Conservation (phyloP, 37 sponge, comb jelly and placozoan species). For the Cliona cf. orientalis region DNA sequence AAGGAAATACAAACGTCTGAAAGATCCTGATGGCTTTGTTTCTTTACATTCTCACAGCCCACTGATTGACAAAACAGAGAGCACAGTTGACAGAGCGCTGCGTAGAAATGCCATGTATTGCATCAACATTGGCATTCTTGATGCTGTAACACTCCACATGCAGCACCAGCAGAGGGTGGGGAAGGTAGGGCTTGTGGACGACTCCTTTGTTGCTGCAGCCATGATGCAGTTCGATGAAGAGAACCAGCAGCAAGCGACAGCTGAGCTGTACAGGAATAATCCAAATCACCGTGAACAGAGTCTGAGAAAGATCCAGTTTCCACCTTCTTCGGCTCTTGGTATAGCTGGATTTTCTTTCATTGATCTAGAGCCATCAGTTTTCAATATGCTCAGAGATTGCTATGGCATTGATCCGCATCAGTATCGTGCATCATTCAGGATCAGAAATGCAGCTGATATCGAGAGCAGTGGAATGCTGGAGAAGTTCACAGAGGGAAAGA, state of each 20-base stretch:
- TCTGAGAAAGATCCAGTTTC: conserved; percentile 46
- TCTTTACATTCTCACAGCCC: neutral
- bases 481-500: conserved; percentile 94
- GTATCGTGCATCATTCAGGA: conserved; percentile 76
- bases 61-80: conserved; percentile 21
- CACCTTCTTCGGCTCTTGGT: conserved; percentile 27
- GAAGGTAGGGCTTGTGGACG: conserved; percentile 39
- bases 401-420: conserved; percentile 39
- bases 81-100: conserved; percentile 63
- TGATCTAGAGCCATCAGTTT: conserved; percentile 78
- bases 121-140: conserved; percentile 82
- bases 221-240: conserved; percentile 60
- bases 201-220: conserved; percentile 49
- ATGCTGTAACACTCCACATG: conserved; percentile 38
- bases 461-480: conserved; percentile 86
- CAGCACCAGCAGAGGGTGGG: conserved; percentile 4
- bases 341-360: conserved; percentile 66
- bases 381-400: conserved; percentile 58
- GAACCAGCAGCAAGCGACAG: conserved; percentile 34
- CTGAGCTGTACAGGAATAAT: conserved; percentile 15
- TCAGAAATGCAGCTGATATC: conserved; percentile 56
- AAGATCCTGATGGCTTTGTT: too few relatives aligned
- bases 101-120: conserved; percentile 77
- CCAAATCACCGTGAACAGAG: conserved; percentile 45
- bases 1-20: neutral